Evolutionary conservation across 2,888 invertebrate genomes (phyloP), one percentile per base, ranked within the genome.

Genomic region (Dasysyrphus tricinctus): DNA sequence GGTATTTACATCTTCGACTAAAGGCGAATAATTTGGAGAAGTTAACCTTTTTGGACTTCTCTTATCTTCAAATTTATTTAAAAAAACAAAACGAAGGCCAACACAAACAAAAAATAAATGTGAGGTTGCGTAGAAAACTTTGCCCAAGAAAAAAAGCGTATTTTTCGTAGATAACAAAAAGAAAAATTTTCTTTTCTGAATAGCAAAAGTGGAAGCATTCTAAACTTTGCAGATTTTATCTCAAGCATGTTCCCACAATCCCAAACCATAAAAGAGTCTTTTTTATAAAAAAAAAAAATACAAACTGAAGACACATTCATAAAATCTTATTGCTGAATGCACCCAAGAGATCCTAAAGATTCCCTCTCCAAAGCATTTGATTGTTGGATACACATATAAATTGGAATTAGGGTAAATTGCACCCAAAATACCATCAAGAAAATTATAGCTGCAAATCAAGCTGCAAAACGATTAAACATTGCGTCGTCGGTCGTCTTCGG

Each of bases 371-470:
- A 63, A 44, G 34, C 84, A 34, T 79, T 65, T 57, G 84, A 51
- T 67, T 77, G 69, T 51, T 51, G 51, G 24, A 24, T 24, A 24
- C 57, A 65, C 44, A 34, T 51, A 80, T 80, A 74, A 74, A 80
- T 14, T 59, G 34, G 85, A 81, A 85, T 85, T 85, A 85, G 85
- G 81, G 72, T 81, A 85, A 85, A 85, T 85, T 77, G 85, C 80
- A 57, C 81, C 85, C 81, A 19, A 85, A 85, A 85, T 85, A 81
- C 81, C 67, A 80, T 74, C 76, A 81, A 81, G 69, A 34, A 85
- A 80, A 85, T 81, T 85, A 81, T 76, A 73, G 84, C 85, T 56
- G 81, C 85, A 85, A 85, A 85, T 85, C 85, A 85, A 85, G 85
- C 73, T 63, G 80, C 67, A 81, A 69, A 81, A 85, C 85, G 73